These are phyloP conservation scores for Halictus ligatus DNA, from an alignment of 2,888 invertebrate species.

Conservation along the genomic window DNA sequence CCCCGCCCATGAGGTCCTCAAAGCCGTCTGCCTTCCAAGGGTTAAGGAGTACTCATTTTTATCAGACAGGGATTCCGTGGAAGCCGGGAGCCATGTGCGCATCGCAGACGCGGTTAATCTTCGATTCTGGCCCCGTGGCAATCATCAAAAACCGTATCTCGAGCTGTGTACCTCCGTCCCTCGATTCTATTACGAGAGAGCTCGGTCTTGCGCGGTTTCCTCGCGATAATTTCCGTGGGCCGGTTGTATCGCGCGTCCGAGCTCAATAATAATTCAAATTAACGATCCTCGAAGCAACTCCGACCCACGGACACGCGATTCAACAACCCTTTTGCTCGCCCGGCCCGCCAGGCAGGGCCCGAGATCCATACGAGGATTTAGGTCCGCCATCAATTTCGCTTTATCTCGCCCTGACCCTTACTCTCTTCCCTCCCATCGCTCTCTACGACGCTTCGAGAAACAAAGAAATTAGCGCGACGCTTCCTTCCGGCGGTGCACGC, in stretches of 20 bases:
- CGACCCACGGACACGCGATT: conserved; percentile 28
- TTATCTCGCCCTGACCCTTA: conserved; percentile 52
- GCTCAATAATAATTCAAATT: conserved; percentile 52
- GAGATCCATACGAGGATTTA: conserved; percentile 50
- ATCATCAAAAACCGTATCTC: conserved; percentile 44
- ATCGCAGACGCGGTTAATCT: conserved; percentile 48
- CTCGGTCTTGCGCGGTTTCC: conserved; percentile 19
- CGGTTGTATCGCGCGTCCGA: conserved; percentile 27
- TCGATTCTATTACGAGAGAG: conserved; percentile 39
- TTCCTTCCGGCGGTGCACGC: conserved; percentile 52
- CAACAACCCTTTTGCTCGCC: conserved; percentile 39
- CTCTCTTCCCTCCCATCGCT: conserved; percentile 32
- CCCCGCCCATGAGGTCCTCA: background rate
- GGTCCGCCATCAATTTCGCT: conserved; percentile 54
- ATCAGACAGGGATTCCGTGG: conserved; percentile 38
- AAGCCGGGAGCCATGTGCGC: conserved; percentile 47
- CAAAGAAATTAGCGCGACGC: conserved; percentile 50
- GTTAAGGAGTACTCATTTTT: conserved; percentile 10
- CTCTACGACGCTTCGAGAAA: conserved; percentile 41
- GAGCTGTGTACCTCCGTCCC: background rate
- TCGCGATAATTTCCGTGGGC: conserved; percentile 41
- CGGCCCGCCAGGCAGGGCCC: conserved; percentile 19
- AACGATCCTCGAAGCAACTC: conserved; percentile 42
- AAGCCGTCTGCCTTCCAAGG: background rate
- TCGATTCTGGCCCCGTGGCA: conserved; percentile 49